Percentiles rank a stretch among this genome's conserved stretches.
phyloP scores from a whole-genome alignment of 2,113 vertebrate genomes.

The Lethenteron reissneri region DNA sequence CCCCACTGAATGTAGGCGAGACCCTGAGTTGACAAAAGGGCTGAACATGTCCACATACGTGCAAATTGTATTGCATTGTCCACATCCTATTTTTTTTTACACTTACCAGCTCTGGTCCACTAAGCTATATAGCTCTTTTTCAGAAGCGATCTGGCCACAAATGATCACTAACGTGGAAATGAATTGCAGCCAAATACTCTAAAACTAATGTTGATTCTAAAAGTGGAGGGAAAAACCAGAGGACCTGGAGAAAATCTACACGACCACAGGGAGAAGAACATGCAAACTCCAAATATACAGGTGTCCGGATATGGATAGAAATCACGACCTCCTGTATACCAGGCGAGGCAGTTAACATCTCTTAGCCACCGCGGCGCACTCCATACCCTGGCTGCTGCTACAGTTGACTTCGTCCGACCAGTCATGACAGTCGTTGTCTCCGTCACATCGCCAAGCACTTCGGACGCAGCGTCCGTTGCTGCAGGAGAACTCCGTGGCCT shows the following conservation, averaged over 20 bases:
- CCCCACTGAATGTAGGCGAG: too few species aligned
- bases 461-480: constrained; percentile 84
- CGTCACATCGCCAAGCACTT: constrained; percentile 93
- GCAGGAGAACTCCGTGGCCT: constrained; percentile 74
- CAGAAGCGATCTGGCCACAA: too few species aligned
- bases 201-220: too few species aligned
- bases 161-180: too few species aligned
- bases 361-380: not conserved
- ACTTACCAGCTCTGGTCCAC: too few species aligned
- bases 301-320: not conserved
- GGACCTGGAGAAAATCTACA: not conserved
- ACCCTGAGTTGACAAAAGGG: too few species aligned
- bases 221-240: too few species aligned
- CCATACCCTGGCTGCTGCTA: constrained; percentile 32
- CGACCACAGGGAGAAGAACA: not conserved
- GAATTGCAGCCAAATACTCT: too few species aligned
- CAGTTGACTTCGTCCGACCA: constrained; percentile 87
- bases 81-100: too few species aligned
- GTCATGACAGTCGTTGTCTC: constrained; percentile 87
- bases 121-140: too few species aligned
- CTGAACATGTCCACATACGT: too few species aligned
- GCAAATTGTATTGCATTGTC: too few species aligned
- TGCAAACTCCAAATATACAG: not conserved
- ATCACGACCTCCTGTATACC: not conserved
- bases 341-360: not conserved